Base-by-base conservation (phyloP, 2,888 invertebrate genomes). In the Acholoe squamosa region DNA sequence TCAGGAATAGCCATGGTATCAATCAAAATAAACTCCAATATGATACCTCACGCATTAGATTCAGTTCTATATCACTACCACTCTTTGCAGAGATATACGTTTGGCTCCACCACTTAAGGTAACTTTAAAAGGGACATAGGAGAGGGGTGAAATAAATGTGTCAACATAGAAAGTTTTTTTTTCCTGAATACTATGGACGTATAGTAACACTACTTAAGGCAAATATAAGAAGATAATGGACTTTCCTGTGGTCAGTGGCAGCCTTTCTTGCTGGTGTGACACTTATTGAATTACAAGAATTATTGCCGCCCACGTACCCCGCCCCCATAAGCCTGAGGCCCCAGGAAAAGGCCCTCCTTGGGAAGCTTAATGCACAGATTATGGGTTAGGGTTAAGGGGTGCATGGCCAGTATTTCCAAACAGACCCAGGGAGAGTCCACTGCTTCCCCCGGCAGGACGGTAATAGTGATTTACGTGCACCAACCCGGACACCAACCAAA, bases 201-300 rank as follows among this genome's bases (percentile, higher is more conserved):
- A 43, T 43, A 43, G 43, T 43, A 43, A 3, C 43, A n/a, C n/a
- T n/a, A n/a, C n/a, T n/a, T n/a, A 43, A 34, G 80, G 80, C 33
- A 34, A 80, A 80, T 80, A 80, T 80, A 34, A 80, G 22, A 19
- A n/a, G 34, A 33, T 80, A 80, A 80, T 80, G 80, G 80, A 43
- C 22, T 80, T 33, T 43, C 43, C 34, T 43, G 80, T 80, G 80
- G 80, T 80, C 80, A 80, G 43, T 34, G 12, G 34, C n/a, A 43
- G 14, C 0, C 19, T 7, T 19, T 19, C 71, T 25, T 1, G 3
- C 28, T 71, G 71, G 28, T 71, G 33, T 80, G 80, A 80, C 80
- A 43, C 43, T 80, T 80, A 80, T 80, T 80, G 80, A 80, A 80
- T 80, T 80, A 80, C 33, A 19, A 33, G 80, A 80, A 33, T 80